A percentile compares a stretch with the other conserved stretches of the same genome.
Conservation (phyloP, 2,888 invertebrate genomes). For the Latrodectus hesperus region DNA sequence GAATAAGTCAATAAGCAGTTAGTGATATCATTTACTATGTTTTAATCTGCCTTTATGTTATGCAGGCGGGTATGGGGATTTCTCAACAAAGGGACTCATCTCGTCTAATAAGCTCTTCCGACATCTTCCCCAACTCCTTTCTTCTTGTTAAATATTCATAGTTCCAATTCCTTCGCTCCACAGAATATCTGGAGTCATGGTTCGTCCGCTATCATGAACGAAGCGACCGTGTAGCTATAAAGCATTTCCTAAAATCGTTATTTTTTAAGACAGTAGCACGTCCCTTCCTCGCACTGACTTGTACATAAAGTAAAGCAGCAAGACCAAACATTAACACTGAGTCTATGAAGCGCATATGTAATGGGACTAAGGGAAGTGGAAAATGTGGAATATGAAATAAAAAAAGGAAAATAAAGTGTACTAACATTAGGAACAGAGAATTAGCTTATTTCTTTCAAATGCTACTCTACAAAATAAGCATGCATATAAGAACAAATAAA, state of each 20-base stretch:
- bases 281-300: constrained; percentile 49
- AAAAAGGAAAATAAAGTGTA: constrained; percentile 15
- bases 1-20: constrained; percentile 56
- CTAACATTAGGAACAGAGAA: constrained; percentile 26
- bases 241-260: constrained; percentile 55
- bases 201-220: constrained; percentile 23
- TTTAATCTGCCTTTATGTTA: constrained; percentile 58
- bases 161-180: constrained; percentile 40
- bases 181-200: constrained; percentile 12
- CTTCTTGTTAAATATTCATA: constrained; percentile 61
- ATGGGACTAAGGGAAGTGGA: constrained; percentile 29
- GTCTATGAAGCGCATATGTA: constrained; percentile 52
- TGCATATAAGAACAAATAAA: constrained; percentile 36
- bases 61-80: constrained; percentile 23
- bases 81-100: constrained; percentile 46
- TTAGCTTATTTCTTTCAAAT: constrained; percentile 15
- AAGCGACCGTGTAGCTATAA: constrained; percentile 50
- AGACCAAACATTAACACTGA: constrained; percentile 46
- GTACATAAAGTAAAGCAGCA: constrained; percentile 51
- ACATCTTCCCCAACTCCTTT: constrained; percentile 16
- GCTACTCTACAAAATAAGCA: constrained; percentile 39
- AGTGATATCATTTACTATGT: constrained; percentile 48
- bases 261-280: constrained; percentile 60
- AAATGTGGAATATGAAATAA: constrained; percentile 33
- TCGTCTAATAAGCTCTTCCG: constrained; percentile 44